Conservation (phyloP, 2,888 invertebrate species). For the Parnassius apollo region DNA sequence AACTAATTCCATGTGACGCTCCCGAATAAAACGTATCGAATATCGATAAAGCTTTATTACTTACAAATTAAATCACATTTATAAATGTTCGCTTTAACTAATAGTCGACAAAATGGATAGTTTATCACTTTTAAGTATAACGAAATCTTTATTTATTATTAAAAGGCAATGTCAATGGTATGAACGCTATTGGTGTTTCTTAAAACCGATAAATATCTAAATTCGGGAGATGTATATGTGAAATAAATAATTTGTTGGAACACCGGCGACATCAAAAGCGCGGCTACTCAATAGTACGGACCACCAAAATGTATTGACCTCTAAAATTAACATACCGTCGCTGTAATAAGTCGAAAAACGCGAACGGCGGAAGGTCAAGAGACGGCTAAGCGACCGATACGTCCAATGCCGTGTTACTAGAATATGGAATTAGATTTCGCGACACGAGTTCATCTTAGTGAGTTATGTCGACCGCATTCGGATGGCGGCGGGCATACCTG, state of each 20-base stretch:
- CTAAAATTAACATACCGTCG: slow-evolving; percentile 32
- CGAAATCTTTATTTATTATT: slow-evolving; percentile 12
- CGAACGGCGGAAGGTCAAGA: slow-evolving; percentile 20
- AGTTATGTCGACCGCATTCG: slow-evolving; percentile 69
- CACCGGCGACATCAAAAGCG: slow-evolving; percentile 64
- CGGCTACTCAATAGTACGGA: slow-evolving; percentile 36
- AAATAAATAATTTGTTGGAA: slow-evolving; percentile 60
- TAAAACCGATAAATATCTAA: slow-evolving; percentile 75
- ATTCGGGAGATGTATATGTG: slow-evolving; percentile 65
- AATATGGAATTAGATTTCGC: slow-evolving; percentile 59
- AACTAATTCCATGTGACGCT: too few species aligned
- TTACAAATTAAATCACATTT: slow-evolving; percentile 22
- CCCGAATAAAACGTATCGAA: too few species aligned
- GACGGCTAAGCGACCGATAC: slow-evolving; percentile 43
- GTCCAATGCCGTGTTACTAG: slow-evolving; percentile 49
- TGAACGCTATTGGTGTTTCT: slow-evolving; percentile 72
- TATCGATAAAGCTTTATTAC: slow-evolving; percentile 7
- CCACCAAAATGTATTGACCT: slow-evolving; percentile 36
- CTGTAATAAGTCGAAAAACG: slow-evolving; percentile 17
- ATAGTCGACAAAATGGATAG: slow-evolving; percentile 16
- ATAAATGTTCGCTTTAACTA: slow-evolving; percentile 20
- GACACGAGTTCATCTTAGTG: slow-evolving; percentile 47
- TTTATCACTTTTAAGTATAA: slow-evolving; percentile 11
- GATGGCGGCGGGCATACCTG: slow-evolving; percentile 62
- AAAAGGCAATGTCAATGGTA: slow-evolving; percentile 34